Base-by-base conservation (phyloP, 1,140 invertebrate genomes). In the Bradysia coprophila region DNA sequence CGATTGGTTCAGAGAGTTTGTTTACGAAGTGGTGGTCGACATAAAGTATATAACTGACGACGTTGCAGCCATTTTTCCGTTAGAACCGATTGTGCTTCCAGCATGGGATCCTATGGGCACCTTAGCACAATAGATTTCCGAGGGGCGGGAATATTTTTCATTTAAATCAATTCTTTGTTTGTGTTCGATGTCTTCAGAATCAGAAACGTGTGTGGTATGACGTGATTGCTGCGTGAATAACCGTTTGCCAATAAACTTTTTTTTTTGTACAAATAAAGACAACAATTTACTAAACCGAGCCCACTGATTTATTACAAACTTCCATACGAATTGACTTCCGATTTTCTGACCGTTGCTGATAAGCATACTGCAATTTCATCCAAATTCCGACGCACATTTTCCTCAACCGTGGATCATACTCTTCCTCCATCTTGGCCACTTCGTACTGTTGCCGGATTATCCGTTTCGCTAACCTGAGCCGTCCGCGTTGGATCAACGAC, bases 51-150 rank as follows among this genome's bases (percentile, higher is more conserved):
- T 91, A 18, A 69, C 84, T 2, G 59, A 68, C 18, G 75, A 83
- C 38, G 75, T 91, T 16, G 49, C 91, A 45, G 71, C 72, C 37
- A 79, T 89, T 18, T 81, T 81, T 48, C 66, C 79, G 39, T 73
- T 81, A 56, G 68, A 78, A 45, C 79, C 86, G 1, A 73, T 74
- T 38, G 71, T 82, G 11, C 63, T 93, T 47, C 86, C 87, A 3
- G 85, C 87, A 1, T 92, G 87, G 88, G 89, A 92, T 64, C 89
- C 89, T 3, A 89, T 92, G 83, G 88, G 88, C 32, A 81, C 80
- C 8, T 65, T 90, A 24, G 85, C 85, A 50, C 57, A 67, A 49
- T 64, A 46, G 33, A 2, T 6, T 43, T 28, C n/a, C n/a, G n/a
- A n/a, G n/a, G n/a, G n/a, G n/a, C n/a, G n/a, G n/a, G n/a, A n/a